Evolutionary conservation across 2,113 vertebrate species (phyloP), one percentile per base, ranked within the genome.

Genomic region (Psilopogon haemacephalus): DNA sequence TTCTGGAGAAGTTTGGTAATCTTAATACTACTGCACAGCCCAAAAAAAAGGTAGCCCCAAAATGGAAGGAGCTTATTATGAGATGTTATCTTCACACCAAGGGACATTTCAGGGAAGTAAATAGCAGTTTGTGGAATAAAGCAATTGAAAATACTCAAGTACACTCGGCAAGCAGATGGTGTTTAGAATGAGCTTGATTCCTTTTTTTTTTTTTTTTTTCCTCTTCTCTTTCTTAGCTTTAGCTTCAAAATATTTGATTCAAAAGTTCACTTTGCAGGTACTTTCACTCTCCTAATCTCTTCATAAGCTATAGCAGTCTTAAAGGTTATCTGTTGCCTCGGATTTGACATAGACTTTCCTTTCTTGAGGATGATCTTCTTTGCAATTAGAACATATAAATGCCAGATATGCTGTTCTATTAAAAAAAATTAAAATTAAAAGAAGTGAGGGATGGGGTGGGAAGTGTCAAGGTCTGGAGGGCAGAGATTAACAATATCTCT

Each of bases 41-140:
- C 38, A 42, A 89, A 52, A n/a, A 54, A 33, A 35, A 85, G 75
- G 75, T 77, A 84, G 60, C 28, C 70, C 46, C 26, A 79, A 69
- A 90, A 83, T 50, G n/a, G 27, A 95, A 94, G 37, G 37, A 40
- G 76, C 9, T 76, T 86, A 88, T 88, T 59, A 93, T 30, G n/a
- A 62, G 74, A 97, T 78, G 62, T 80, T 95, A 63, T 89, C 89
- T 91, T 94, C 88, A 90, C 73, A 95, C 84, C 40, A 60, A 84
- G 67, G 79, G 76, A 82, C 60, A 13, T 91, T 50, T 78, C 50
- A 76, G 52, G 65, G 35, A 88, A 95, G 59, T 60, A 91, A 87
- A 94, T 81, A 84, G 89, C 86, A 67, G 40, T 80, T 89, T 86
- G 78, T 93, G 60, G n/a, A 88, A 73, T 58, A 68, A 73, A 91